Percentiles rank a stretch among this genome's conserved stretches.
phyloP scores from a whole-genome alignment of 1,140 invertebrate species.

The Harlomillsia oculata region DNA sequence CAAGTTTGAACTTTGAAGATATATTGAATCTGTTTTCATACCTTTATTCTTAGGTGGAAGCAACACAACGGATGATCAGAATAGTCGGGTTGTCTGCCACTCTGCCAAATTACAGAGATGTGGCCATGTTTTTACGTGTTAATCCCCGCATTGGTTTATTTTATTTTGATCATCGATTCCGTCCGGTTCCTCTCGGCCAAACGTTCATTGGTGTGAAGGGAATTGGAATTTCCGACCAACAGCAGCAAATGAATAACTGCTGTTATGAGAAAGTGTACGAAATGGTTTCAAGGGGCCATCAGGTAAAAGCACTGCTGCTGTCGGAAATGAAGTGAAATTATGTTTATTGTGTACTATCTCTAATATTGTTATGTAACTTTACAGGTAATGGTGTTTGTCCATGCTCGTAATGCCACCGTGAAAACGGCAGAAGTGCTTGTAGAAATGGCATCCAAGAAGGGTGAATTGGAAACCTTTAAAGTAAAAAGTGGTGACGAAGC shows the following conservation, averaged over 20 bases:
- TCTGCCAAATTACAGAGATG: constrained; percentile 94
- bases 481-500: constrained; percentile 49
- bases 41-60: constrained; percentile 59
- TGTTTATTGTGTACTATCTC: constrained; percentile 10
- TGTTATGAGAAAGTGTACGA: constrained; percentile 88
- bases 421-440: constrained; percentile 69
- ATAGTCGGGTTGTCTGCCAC: constrained; percentile 98
- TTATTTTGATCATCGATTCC: constrained; percentile 92
- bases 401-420: constrained; percentile 90
- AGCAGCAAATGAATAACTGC: constrained; percentile 78
- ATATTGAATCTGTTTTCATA: neutral
- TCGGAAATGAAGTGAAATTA: constrained; percentile 9
- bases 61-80: constrained; percentile 90
- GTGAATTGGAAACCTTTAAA: constrained; percentile 57
- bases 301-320: constrained; percentile 46
- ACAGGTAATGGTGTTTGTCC: constrained; percentile 96
- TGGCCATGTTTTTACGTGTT: constrained; percentile 85
- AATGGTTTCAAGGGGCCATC: constrained; percentile 79
- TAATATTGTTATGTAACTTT: neutral
- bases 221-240: constrained; percentile 61
- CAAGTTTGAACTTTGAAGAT: neutral
- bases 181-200: constrained; percentile 88
- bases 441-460: constrained; percentile 63
- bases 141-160: constrained; percentile 89
- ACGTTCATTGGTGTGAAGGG: constrained; percentile 87